These are phyloP conservation scores for Ciconia maguari DNA, from an alignment of 2,113 vertebrate species.

Conservation along the genomic window DNA sequence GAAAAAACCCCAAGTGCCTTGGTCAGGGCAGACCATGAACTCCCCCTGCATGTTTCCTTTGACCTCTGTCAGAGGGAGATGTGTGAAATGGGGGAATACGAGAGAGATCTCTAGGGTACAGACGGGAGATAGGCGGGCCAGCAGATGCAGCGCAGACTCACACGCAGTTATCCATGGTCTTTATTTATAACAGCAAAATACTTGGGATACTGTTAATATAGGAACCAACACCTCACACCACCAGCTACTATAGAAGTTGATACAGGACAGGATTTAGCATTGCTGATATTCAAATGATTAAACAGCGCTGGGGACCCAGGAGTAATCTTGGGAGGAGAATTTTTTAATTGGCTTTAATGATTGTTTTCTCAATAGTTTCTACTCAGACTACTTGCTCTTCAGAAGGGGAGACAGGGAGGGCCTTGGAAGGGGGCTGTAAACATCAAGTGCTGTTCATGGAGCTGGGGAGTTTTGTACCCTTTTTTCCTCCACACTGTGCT, in stretches of 20 bases:
- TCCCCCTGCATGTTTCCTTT: background rate
- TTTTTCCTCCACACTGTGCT: background rate
- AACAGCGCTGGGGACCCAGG: background rate
- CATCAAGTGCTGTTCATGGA: background rate
- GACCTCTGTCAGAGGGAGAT: background rate
- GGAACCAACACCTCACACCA: background rate
- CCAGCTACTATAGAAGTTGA: background rate
- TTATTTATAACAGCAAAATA: background rate
- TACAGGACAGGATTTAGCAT: background rate
- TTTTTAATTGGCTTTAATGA: background rate
- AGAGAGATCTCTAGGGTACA: background rate
- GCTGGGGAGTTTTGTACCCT: background rate
- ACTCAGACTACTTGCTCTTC: background rate
- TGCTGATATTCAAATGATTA: background rate
- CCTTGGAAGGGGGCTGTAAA: background rate
- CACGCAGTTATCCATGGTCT: background rate
- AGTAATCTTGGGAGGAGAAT: background rate
- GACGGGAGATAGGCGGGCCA: background rate
- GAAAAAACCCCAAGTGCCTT: background rate
- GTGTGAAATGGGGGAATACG: fast-evolving
- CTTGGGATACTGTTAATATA: background rate
- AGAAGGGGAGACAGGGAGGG: background rate
- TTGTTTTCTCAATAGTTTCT: background rate
- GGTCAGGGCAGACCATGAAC: background rate
- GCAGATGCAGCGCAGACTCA: fast-evolving